Percentiles rank a stretch among this genome's conserved stretches.
phyloP scores from a whole-genome alignment of 2,113 vertebrate genomes.

The Prionailurus viverrinus region DNA sequence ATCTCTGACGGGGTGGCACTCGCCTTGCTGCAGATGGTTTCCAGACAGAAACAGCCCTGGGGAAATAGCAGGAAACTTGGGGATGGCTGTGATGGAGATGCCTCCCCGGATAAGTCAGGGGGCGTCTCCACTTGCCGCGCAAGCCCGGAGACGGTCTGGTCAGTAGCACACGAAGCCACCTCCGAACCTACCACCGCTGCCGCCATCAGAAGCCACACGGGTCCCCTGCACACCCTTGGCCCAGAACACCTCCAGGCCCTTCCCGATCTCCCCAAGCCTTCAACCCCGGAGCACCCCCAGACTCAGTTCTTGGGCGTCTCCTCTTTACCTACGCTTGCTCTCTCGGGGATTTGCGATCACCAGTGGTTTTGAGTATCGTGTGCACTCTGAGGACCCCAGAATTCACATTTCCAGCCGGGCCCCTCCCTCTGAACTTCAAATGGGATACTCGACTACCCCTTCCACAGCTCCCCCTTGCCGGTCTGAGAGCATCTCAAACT shows the following conservation, averaged over 20 bases:
- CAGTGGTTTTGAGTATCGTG: fast-evolving
- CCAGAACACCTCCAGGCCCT: background rate
- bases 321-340: background rate
- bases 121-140: background rate
- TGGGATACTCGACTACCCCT: too few relatives aligned
- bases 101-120: background rate
- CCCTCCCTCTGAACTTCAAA: background rate
- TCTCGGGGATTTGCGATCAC: too few relatives aligned
- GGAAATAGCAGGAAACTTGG: fast-evolving
- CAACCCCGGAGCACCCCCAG: fast-evolving
- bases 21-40: background rate
- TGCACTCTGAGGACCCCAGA: background rate
- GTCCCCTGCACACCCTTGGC: background rate
- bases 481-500: background rate
- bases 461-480: background rate
- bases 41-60: background rate
- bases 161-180: fast-evolving
- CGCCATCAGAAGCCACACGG: fast-evolving
- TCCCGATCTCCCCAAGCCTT: background rate
- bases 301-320: background rate
- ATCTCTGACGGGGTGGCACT: background rate
- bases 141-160: background rate
- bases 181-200: too few relatives aligned
- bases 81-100: background rate
- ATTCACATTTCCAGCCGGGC: background rate